These are phyloP conservation scores for Stichopus horrens DNA, from an alignment of 53 echinoderm and acorn worm species.

Conservation along the genomic window DNA sequence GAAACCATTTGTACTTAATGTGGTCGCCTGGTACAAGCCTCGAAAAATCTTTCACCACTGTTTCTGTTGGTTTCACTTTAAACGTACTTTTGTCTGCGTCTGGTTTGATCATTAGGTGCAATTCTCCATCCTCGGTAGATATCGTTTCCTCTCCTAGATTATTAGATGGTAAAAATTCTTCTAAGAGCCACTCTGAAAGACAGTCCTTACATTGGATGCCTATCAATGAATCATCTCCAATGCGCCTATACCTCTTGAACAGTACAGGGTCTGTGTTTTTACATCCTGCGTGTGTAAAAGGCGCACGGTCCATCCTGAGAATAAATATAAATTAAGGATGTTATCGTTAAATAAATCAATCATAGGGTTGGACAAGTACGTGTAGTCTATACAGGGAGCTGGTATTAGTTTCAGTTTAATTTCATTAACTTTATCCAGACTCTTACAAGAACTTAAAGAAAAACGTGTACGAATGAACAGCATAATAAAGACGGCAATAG, in stretches of 20 bases:
- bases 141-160: background rate
- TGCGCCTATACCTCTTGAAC: background rate
- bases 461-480: too few relatives aligned
- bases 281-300: background rate
- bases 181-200: background rate
- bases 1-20: background rate
- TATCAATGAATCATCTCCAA: background rate
- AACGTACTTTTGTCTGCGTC: background rate
- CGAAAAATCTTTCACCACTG: background rate
- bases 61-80: background rate
- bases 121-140: background rate
- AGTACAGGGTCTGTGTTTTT: background rate
- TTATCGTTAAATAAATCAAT: too few relatives aligned
- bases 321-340: background rate
- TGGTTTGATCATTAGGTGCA: background rate
- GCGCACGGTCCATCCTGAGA: background rate
- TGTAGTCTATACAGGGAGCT: too few relatives aligned
- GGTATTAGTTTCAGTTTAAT: too few relatives aligned
- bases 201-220: background rate
- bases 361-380: too few relatives aligned
- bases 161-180: background rate
- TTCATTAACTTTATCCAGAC: too few relatives aligned
- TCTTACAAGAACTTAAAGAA: too few relatives aligned
- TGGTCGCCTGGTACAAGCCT: background rate
- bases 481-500: too few relatives aligned